Base-by-base conservation (phyloP, 92 coral and sea anemone genomes). In the Galaxea fascicularis region DNA sequence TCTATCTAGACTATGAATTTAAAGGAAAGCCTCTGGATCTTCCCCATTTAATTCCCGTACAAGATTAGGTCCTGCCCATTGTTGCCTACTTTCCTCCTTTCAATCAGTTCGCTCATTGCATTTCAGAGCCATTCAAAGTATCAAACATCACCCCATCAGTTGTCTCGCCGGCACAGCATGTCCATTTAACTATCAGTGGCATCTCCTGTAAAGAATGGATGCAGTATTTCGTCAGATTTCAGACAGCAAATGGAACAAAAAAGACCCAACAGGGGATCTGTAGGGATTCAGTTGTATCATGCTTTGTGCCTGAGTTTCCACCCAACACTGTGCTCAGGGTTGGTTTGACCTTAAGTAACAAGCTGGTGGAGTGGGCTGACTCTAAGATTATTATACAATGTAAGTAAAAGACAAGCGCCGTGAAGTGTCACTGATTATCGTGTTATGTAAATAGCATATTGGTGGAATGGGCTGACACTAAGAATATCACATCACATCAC, bases 321-420 rank as follows among this genome's bases (percentile, higher is more conserved):
- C 91, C 91, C 86, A 82, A 31, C 45, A 78, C 91, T 71, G 79
- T 78, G 46, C 85, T 87, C 29, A 91, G 94, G 51, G 94, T 91
- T 76, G 94, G 94, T 65, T 83, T 87, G 27, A 91, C 94, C 29
- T 65, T 91, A 78, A 86, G 89, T 84, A 91, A 91, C 86, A 87
- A 88, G 35, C 83, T 90, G 51, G 90, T 90, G 71, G 90, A 90
- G 65, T 90, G 93, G 93, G 82, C 88, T 47, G 84, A 85, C 66
- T 67, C 65, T 31, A 90, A 90, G 77, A 69, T 90, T 46, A 80
- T 29, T 13, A 81, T 90, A 31, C 90, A 86, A 30, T 90, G 93
- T 90, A 46, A 75, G 93, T 49, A 63, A 58, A 58, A 17, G 10
- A 18, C 0, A 58, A 58, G 58, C 12, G 58, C 58, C 8, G 2